Base-by-base conservation (phyloP, 2,797 vertebrate species). In the Sternarchorhynchus goeldii region DNA sequence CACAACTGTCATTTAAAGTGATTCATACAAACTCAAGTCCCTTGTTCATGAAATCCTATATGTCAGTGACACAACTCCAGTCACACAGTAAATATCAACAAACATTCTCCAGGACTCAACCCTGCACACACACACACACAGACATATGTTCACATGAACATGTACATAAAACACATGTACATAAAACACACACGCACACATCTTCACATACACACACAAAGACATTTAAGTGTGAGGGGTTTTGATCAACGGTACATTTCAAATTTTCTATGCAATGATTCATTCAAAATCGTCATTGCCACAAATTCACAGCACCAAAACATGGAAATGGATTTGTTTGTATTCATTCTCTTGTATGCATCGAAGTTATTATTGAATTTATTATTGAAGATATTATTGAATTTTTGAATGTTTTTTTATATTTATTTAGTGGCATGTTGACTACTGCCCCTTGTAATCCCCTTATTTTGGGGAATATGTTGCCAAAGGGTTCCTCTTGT, bases 241-340 rank as follows among this genome's bases (percentile, higher is more conserved):
- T 88, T 88, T 91, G 90, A 90, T 92, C 92, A 91, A 92, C 31
- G 1, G 93, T 92, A 91, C 93, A 95, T 92, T 94, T 96, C 93
- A 93, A 93, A 97, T 87, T 93, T 97, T 98, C 97, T 99, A 99
- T 99, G 97, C 97, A 99, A 99, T 94, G 95, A 97, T 92, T 91
- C 91, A 92, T 94, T 86, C 89, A 89, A 90, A 91, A 92, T 91
- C 90, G 90, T 89, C 94, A 93, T 95, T 89, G 88, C 94, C 91
- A 93, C 93, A 91, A 93, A 89, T 92, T 94, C 93, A 94, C 88
- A 90, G 93, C 88, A 87, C 80, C 81, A 53, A 84, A 82, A 86
- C 73, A 92, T 87, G 82, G 87, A 90, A 88, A 92, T 88, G 88
- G 92, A 93, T 93, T 90, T 80, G 90, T 95, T 95, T 95, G 93